Evolutionary conservation across 1,140 invertebrate genomes (phyloP).

Genomic region (Danaus melanippus): DNA sequence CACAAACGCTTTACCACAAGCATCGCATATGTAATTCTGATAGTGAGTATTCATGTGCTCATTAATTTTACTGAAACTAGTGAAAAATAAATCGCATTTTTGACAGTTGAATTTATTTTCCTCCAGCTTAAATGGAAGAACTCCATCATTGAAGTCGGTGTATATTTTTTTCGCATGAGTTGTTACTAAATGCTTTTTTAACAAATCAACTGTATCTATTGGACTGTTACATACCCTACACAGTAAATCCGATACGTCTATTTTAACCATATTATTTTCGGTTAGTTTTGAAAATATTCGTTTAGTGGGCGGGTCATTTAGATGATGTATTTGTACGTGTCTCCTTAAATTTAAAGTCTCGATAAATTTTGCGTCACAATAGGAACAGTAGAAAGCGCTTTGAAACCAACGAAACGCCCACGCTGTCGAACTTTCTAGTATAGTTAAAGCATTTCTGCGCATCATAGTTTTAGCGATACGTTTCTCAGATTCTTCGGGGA

Average conservation of each 20-base stretch:
- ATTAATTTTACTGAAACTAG: conserved; percentile 48
- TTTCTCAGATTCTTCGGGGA: conserved; percentile 54
- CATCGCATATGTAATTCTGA: conserved; percentile 74
- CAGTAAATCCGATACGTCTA: conserved; percentile 43
- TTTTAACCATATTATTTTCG: conserved; percentile 67
- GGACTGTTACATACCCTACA: conserved; percentile 55
- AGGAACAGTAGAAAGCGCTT: conserved; percentile 54
- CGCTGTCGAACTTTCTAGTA: conserved; percentile 56
- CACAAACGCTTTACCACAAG: conserved; percentile 77
- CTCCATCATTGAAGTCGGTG: conserved; percentile 45
- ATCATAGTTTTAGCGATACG: conserved; percentile 60
- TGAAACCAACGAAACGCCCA: conserved; percentile 61
- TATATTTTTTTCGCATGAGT: conserved; percentile 36
- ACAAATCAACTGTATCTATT: conserved; percentile 32
- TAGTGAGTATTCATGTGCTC: conserved; percentile 66
- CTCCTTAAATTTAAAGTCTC: conserved; percentile 36
- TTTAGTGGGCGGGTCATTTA: conserved; percentile 37
- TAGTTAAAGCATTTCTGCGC: conserved; percentile 49
- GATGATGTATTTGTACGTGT: conserved; percentile 40
- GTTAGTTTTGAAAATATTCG: conserved; percentile 56
- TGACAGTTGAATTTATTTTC: conserved; percentile 43
- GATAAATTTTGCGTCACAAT: conserved; percentile 49
- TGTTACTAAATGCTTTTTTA: conserved; percentile 44
- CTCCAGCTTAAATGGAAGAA: conserved; percentile 54
- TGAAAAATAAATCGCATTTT: conserved; percentile 36